These are phyloP conservation scores for Australoheros facetus DNA, from an alignment of 2,797 vertebrate species.

Conservation along the genomic window DNA sequence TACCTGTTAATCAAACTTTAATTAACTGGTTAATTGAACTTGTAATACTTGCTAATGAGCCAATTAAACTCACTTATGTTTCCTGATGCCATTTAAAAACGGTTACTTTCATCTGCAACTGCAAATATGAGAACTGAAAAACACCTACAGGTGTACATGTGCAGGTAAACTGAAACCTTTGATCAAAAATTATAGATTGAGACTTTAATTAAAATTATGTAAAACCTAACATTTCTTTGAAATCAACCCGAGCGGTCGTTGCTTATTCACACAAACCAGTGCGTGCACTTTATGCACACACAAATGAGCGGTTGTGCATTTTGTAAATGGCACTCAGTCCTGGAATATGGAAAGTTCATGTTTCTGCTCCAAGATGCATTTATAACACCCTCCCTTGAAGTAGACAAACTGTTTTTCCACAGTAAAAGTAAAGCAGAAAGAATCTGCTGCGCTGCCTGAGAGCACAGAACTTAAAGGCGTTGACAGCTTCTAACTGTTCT, in stretches of 20 bases:
- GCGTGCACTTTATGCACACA: background rate
- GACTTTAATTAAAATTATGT: background rate
- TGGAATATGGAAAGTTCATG: slow-evolving; percentile 23
- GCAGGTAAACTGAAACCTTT: background rate
- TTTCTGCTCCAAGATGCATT: slow-evolving; percentile 23
- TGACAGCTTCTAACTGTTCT: slow-evolving; percentile 30
- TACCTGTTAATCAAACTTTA: background rate
- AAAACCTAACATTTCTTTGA: background rate
- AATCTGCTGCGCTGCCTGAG: slow-evolving; percentile 4
- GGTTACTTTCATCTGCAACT: background rate
- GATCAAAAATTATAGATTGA: background rate
- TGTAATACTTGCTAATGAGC: background rate
- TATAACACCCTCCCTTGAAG: slow-evolving; percentile 23
- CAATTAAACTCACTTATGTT: background rate
- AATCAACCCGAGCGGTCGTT: background rate
- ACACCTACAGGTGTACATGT: background rate
- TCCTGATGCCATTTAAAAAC: background rate
- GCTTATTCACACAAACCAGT: background rate
- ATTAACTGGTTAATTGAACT: background rate
- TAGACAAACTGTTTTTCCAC: slow-evolving; percentile 21
- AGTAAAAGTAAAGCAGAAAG: slow-evolving; percentile 16
- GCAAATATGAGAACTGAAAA: background rate
- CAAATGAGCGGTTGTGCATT: background rate
- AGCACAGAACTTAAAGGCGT: slow-evolving; percentile 18
- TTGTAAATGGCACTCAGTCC: slow-evolving; percentile 5